A percentile compares a stretch with the other conserved stretches of the same genome.
These are phyloP conservation scores for Lepidotrigona ventralis DNA, from an alignment of 1,140 invertebrate species.

Conservation along the genomic window DNA sequence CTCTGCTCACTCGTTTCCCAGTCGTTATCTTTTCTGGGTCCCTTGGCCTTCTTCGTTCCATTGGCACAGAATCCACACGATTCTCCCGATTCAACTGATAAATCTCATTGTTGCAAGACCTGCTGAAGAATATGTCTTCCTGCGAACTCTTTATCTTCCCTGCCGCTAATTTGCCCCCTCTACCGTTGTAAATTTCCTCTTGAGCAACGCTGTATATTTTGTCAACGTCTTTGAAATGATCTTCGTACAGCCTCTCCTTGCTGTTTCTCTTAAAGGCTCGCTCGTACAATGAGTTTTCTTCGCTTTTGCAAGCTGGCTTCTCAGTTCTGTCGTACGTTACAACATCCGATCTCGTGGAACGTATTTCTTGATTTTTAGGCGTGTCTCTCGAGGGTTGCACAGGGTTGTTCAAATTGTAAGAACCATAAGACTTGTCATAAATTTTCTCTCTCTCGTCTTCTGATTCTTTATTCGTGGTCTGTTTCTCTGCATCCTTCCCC, in stretches of 20 bases:
- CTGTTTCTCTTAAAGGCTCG: slow-evolving; percentile 34
- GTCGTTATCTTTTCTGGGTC: slow-evolving; percentile 47
- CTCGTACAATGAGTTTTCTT: slow-evolving; percentile 68
- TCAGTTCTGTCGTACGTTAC: slow-evolving; percentile 49
- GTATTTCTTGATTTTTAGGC: slow-evolving; percentile 13
- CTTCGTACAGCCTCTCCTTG: slow-evolving; percentile 60
- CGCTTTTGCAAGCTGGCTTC: slow-evolving; percentile 29
- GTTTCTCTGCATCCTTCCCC: slow-evolving; percentile 23
- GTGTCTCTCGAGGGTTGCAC: too few relatives aligned
- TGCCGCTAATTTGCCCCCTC: slow-evolving; percentile 49
- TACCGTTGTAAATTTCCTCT: slow-evolving; percentile 61
- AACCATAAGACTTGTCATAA: slow-evolving; percentile 57
- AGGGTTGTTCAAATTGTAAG: slow-evolving; percentile 52
- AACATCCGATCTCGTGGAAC: not conserved
- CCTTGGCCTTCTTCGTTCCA: slow-evolving; percentile 44
- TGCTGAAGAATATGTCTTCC: slow-evolving; percentile 62
- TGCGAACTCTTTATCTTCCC: slow-evolving; percentile 33
- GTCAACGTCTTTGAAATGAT: slow-evolving; percentile 75
- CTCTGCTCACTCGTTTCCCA: slow-evolving; percentile 49
- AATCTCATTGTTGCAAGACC: slow-evolving; percentile 28
- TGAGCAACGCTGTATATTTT: slow-evolving; percentile 73
- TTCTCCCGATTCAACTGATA: slow-evolving; percentile 36
- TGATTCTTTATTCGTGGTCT: not conserved
- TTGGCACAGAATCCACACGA: not conserved
- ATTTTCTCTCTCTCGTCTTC: slow-evolving; percentile 39